Evolutionary conservation across 2,113 vertebrate genomes (phyloP).

Genomic region (Carettochelys insculpta): DNA sequence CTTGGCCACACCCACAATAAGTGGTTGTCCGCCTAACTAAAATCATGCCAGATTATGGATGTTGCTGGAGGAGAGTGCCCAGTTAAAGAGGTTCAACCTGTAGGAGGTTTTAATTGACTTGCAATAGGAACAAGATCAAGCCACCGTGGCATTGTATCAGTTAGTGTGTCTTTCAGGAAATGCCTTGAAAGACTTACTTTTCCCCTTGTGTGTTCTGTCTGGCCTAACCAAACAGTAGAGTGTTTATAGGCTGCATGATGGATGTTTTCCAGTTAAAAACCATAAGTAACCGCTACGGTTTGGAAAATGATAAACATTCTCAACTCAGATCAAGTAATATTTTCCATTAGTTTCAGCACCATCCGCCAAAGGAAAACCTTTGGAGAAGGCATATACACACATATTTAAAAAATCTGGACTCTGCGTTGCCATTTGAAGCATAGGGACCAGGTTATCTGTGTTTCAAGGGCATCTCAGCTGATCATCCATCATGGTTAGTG

Average conservation of each 20-base stretch:
- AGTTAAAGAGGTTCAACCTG: too few species aligned
- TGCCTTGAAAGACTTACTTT: constrained; percentile 20
- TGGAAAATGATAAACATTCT: constrained; percentile 33
- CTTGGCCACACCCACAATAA: too few species aligned
- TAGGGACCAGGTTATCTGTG: constrained; percentile 1
- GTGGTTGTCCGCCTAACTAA: too few species aligned
- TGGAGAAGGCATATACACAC: background rate
- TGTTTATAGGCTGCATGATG: background rate
- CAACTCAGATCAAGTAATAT: background rate
- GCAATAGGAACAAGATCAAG: background rate
- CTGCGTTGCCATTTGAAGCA: background rate
- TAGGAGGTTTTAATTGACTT: background rate
- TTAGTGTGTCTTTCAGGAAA: background rate
- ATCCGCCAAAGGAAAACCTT: constrained; percentile 6
- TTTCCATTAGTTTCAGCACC: constrained; percentile 1
- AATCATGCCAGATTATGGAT: too few species aligned
- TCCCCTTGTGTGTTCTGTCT: constrained; percentile 9
- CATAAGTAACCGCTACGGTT: constrained; percentile 44
- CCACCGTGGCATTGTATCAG: background rate
- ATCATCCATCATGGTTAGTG: constrained; percentile 34
- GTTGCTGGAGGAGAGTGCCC: too few species aligned
- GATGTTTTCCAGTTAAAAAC: background rate
- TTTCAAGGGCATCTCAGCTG: constrained; percentile 37
- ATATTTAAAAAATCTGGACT: constrained; percentile 12
- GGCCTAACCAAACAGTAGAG: background rate